These are phyloP conservation scores for Danio jaintianensis DNA, from an alignment of 2,797 vertebrate species.

Conservation along the genomic window DNA sequence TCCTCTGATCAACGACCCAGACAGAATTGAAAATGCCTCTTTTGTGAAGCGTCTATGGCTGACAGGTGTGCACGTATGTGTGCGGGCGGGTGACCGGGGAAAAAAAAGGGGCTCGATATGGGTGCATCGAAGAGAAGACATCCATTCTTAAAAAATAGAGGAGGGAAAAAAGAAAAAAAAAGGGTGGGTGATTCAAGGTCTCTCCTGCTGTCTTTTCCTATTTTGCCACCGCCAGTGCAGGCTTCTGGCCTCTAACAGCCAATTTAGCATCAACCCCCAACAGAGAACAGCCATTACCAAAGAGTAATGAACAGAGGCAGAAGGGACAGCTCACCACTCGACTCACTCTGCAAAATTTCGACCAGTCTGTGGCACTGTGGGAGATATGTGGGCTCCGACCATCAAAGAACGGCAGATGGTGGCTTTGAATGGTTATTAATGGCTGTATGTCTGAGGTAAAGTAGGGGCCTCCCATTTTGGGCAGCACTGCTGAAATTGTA, in stretches of 20 bases:
- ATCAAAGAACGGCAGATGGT: slow-evolving; percentile 34
- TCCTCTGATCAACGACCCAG: slow-evolving; percentile 63
- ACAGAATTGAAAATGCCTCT: slow-evolving; percentile 63
- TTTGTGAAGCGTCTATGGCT: slow-evolving; percentile 55
- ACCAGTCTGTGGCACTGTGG: slow-evolving; percentile 50
- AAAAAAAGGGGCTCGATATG: slow-evolving; percentile 4
- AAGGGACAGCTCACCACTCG: slow-evolving; percentile 42
- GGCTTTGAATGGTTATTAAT: slow-evolving; percentile 45
- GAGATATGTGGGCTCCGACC: slow-evolving; percentile 27
- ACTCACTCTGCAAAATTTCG: slow-evolving; percentile 40
- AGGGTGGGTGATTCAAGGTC: slow-evolving; percentile 54
- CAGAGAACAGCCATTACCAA: slow-evolving; percentile 36
- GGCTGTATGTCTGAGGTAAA: background rate
- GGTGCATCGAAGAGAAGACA: slow-evolving; percentile 41
- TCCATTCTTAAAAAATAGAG: slow-evolving; percentile 49
- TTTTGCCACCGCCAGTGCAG: slow-evolving; percentile 13
- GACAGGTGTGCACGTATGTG: slow-evolving; percentile 58
- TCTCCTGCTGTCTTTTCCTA: slow-evolving; percentile 50
- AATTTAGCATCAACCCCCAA: slow-evolving; percentile 52
- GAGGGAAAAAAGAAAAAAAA: slow-evolving; percentile 40
- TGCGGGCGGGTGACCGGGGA: slow-evolving; percentile 23
- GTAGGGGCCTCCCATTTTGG: slow-evolving; percentile 4
- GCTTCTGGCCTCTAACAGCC: slow-evolving; percentile 50
- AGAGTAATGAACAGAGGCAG: slow-evolving; percentile 54
- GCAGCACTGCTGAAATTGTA: background rate